These are phyloP conservation scores for Danio tinwini DNA, from an alignment of 2,797 vertebrate genomes.

Conservation along the genomic window DNA sequence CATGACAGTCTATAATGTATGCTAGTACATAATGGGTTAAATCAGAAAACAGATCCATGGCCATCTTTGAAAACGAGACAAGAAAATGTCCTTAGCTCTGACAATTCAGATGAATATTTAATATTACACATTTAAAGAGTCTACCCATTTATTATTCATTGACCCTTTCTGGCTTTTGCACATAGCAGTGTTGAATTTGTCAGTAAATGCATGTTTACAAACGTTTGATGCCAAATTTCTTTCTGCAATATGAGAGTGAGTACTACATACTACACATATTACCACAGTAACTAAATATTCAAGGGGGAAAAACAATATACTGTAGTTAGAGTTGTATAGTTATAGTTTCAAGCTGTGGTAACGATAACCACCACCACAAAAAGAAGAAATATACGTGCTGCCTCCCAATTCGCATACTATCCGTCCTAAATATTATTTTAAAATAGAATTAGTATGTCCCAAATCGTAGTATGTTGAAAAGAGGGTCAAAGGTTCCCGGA, in stretches of 20 bases:
- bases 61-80: neutral
- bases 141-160: constrained; percentile 6
- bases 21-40: constrained; percentile 9
- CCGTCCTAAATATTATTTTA: too few relatives aligned
- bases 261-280: neutral
- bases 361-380: neutral
- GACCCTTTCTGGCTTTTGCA: neutral
- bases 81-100: constrained; percentile 1
- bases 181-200: constrained; percentile 7
- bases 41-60: neutral
- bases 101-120: constrained; percentile 4
- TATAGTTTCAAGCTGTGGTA: neutral
- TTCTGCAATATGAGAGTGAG: neutral
- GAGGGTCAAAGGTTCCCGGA: too few relatives aligned
- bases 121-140: constrained; percentile 4
- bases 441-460: too few relatives aligned
- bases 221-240: neutral
- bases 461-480: too few relatives aligned
- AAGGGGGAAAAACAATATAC: too few relatives aligned
- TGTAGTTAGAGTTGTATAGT: too few relatives aligned
- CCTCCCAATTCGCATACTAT: too few relatives aligned
- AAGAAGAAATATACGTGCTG: neutral
- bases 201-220: constrained; percentile 31
- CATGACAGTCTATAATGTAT: constrained; percentile 3
- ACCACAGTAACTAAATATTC: too few relatives aligned